Conservation (phyloP, 23 tunicate genomes). For the Styela plicata region DNA sequence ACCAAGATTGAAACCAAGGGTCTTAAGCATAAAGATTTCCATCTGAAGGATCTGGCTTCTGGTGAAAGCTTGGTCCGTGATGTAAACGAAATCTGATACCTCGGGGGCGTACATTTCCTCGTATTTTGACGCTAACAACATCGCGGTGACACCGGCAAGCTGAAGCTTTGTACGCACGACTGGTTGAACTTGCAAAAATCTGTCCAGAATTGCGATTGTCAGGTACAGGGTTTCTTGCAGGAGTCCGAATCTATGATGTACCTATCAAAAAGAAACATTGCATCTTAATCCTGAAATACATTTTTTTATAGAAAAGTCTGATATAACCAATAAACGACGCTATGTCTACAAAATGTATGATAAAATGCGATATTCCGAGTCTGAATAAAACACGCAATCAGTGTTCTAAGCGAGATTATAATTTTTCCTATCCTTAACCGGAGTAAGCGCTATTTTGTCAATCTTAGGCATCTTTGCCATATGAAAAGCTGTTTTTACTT, state of each 20-base stretch:
- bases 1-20: slow-evolving; percentile 71
- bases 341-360: too few species aligned
- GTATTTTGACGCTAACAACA: slow-evolving; percentile 92
- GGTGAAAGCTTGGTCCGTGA: slow-evolving; percentile 88
- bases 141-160: slow-evolving; percentile 95
- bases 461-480: too few species aligned
- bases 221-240: slow-evolving; percentile 92
- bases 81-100: slow-evolving; percentile 87
- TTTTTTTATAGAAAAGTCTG: too few species aligned
- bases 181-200: slow-evolving; percentile 74
- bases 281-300: too few species aligned
- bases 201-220: slow-evolving; percentile 88
- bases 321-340: too few species aligned
- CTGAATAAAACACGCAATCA: too few species aligned
- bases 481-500: too few species aligned
- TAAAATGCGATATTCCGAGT: too few species aligned
- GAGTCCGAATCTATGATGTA: slow-evolving; percentile 90
- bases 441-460: too few species aligned
- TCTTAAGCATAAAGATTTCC: slow-evolving; percentile 82
- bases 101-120: slow-evolving; percentile 99
- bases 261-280: neutral
- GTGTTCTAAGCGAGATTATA: too few species aligned
- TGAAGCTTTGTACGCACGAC: slow-evolving; percentile 78
- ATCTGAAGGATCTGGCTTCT: slow-evolving; percentile 64
- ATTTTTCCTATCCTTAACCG: too few species aligned